These are phyloP conservation scores for Cricetomys ansorgei DNA, from an alignment of 2,113 vertebrate genomes.

Conservation along the genomic window DNA sequence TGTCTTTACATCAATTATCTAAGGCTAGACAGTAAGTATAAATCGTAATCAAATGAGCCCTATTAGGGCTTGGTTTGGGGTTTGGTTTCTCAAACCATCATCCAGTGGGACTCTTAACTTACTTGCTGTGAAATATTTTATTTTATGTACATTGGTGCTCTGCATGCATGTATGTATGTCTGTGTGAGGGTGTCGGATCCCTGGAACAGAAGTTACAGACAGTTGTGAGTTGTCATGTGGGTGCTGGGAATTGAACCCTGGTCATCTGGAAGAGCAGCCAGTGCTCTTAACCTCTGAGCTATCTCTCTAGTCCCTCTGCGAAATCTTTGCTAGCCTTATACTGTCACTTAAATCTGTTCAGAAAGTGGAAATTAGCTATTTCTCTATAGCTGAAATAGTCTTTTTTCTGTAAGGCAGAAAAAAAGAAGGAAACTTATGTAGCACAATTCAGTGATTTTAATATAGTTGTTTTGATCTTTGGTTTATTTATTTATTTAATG, in stretches of 20 bases:
- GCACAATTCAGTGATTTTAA: background rate
- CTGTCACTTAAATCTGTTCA: slow-evolving; percentile 15
- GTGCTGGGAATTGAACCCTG: too few species aligned
- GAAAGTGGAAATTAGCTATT: slow-evolving; percentile 13
- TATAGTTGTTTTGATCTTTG: background rate
- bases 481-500: background rate
- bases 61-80: background rate
- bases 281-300: too few species aligned
- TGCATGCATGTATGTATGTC: too few species aligned
- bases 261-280: too few species aligned
- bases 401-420: background rate
- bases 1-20: background rate
- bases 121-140: slow-evolving; percentile 18
- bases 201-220: too few species aligned
- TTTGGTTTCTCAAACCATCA: background rate
- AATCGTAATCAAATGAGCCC: background rate
- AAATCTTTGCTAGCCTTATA: background rate
- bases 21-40: background rate
- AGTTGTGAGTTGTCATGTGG: too few species aligned
- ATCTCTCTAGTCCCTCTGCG: too few species aligned
- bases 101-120: background rate
- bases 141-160: too few species aligned
- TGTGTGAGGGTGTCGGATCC: too few species aligned
- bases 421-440: background rate
- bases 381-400: background rate